Conservation (phyloP, 2,888 invertebrate genomes). For the Eurytoma californica region DNA sequence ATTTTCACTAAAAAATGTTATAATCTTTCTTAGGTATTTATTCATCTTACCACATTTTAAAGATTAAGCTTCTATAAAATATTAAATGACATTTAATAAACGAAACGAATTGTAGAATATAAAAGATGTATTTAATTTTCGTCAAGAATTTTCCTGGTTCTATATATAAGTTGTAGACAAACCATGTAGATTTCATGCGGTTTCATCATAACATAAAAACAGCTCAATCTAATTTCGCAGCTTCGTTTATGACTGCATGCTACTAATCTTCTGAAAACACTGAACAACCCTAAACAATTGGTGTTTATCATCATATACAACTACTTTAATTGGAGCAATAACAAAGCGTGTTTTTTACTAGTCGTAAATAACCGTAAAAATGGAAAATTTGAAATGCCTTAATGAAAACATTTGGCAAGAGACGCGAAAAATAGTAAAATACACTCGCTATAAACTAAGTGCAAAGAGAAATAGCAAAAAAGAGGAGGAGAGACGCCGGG, state of each 20-base stretch:
- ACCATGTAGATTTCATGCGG: slow-evolving; percentile 34
- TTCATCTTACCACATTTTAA: too few relatives aligned
- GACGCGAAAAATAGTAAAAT: too few relatives aligned
- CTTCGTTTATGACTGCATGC: slow-evolving; percentile 37
- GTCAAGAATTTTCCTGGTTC: slow-evolving; percentile 49
- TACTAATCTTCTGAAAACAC: slow-evolving; percentile 30
- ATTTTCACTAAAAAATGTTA: too few relatives aligned
- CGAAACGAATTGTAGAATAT: background rate
- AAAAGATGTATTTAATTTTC: slow-evolving; percentile 9
- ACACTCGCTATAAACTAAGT: too few relatives aligned
- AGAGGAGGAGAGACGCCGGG: background rate
- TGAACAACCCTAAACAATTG: slow-evolving; percentile 34
- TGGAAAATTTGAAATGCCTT: too few relatives aligned
- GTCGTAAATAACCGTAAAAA: too few relatives aligned
- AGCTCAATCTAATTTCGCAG: slow-evolving; percentile 40
- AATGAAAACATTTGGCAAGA: too few relatives aligned
- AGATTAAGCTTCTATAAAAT: too few relatives aligned
- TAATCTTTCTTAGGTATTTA: too few relatives aligned
- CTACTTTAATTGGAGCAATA: background rate
- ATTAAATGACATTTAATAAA: background rate
- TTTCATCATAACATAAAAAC: slow-evolving; percentile 49
- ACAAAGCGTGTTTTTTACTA: too few relatives aligned
- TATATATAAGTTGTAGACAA: slow-evolving; percentile 42
- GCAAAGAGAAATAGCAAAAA: too few relatives aligned
- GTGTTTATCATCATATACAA: background rate